A percentile compares a stretch with the other conserved stretches of the same genome.
Evolutionary conservation across 2,888 invertebrate genomes (phyloP).

Genomic region (Clivina fossor): DNA sequence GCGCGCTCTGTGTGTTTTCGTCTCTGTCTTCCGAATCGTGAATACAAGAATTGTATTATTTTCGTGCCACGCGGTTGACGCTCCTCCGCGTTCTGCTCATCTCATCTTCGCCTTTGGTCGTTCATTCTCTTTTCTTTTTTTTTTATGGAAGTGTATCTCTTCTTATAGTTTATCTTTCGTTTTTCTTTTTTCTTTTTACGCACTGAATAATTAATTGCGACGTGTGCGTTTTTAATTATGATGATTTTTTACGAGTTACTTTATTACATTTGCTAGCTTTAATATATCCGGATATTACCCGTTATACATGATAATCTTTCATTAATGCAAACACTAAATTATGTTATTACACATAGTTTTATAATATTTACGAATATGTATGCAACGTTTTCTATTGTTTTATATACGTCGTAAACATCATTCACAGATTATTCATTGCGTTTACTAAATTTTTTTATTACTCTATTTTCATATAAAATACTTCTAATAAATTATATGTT

Average conservation of each 20-base stretch:
- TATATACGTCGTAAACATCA: too few species aligned
- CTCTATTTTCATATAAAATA: too few species aligned
- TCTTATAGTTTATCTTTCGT: constrained; percentile 3
- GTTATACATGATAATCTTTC: constrained; percentile 3
- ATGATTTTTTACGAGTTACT: constrained; percentile 15
- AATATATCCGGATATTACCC: constrained; percentile 18
- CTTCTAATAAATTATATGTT: too few species aligned
- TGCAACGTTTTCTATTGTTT: neutral
- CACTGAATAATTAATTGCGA: constrained; percentile 26
- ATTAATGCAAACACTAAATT: constrained; percentile 13
- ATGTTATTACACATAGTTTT: neutral
- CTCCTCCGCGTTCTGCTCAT: constrained; percentile 27
- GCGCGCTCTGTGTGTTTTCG: too few species aligned
- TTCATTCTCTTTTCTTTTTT: neutral
- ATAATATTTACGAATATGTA: neutral
- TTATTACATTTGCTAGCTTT: constrained; percentile 23
- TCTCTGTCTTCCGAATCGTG: too few species aligned
- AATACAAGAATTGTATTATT: too few species aligned
- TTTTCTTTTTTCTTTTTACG: constrained; percentile 18
- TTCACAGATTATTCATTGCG: too few species aligned
- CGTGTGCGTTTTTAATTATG: constrained; percentile 31
- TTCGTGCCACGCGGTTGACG: too few species aligned
- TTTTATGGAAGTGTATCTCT: neutral
- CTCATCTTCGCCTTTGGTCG: constrained; percentile 18
- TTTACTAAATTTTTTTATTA: too few species aligned